Evolutionary conservation across 2,888 invertebrate genomes (phyloP), one percentile per base, ranked within the genome.

Genomic region (Apamea sordens): DNA sequence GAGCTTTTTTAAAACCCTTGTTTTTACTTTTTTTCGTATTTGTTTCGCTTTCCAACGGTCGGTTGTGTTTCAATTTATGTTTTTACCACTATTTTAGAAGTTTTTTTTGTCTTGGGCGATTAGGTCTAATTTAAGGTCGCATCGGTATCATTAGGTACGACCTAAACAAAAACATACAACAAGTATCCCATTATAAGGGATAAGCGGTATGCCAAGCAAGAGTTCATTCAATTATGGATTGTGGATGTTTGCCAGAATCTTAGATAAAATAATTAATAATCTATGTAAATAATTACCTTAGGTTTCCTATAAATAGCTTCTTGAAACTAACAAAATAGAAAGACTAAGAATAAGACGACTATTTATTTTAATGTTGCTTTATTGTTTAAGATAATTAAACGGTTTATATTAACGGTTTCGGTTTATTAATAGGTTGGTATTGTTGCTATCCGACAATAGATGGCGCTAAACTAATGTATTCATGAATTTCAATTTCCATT

Each of bases 1-100:
- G 93, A 94, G 93, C 89, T 93, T 93, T 93, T 93, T 88, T 83
- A 86, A 92, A 94, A 95, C 94, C 93, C 94, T 94, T 95, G 93
- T 93, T 95, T 94, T 94, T 92, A 92, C 91, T 91, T 93, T 94
- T 94, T 94, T 93, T 85, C 88, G 90, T 88, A 88, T 89, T 88
- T 92, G 91, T 92, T 93, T 92, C 90, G 93, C 90, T 92, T 82
- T 87, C 91, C 94, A 95, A 95, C 95, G 93, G 94, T 90, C 82
- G 72, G 73, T 83, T 85, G 73, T 82, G 50, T 65, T 76, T 70
- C 68, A 77, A 63, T 76, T 82, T 77, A 82, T 69, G 59, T 79
- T 76, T 86, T 70, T 50, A 73, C 47, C 65, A 69, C 67, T 86
- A 86, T 79, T 83, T 78, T 59, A 41, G 47, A 64, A 71, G 53